Evolutionary conservation across 2,888 invertebrate species (phyloP), one percentile per base, ranked within the genome.

Genomic region (Platypus cylindrus): DNA sequence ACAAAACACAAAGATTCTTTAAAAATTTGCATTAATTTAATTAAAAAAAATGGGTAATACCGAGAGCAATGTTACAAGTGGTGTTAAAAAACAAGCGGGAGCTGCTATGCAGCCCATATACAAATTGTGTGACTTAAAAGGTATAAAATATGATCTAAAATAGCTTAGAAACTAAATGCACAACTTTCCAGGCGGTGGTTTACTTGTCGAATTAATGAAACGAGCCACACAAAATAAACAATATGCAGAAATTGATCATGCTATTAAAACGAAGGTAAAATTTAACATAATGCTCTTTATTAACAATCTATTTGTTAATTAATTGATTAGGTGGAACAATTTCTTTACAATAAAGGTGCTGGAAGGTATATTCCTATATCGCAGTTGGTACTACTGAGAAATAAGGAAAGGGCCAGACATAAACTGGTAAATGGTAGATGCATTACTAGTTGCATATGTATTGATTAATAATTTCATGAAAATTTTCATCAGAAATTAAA

Each of bases 21-120:
- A 34, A 30, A 18, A 17, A 5, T 17, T 40, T 3, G 32, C 26
- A 17, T 24, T 11, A 9, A 20, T 14, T 8, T 23, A 17, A 32
- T 28, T 34, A 26, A 16, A 34, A 45, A 64, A 45, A 22, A 78
- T 78, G 83, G 84, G 84, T 56, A 84, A 84, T 67, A 83, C 83
- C 2, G 83, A 84, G 53, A 83, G 83, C 52, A 84, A 84, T 62
- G 93, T 94, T 1, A 85, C 89, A 0, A 87, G 86, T 60, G 91
- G 90, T 26, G 91, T 95, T 12, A 95, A 94, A 60, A 90, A 90
- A 48, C 94, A 95, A 60, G 93, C 91, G 2, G 87, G 85, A 14
- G 79, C 81, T 9, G 81, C 84, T 2, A 73, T 78, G 16, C 81
- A 85, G 55, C 73, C 81, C 33, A 70, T 93, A 32, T 94, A 94